Evolutionary conservation across 2,888 invertebrate species (phyloP).

Genomic region (Heterodera filipjevi): DNA sequence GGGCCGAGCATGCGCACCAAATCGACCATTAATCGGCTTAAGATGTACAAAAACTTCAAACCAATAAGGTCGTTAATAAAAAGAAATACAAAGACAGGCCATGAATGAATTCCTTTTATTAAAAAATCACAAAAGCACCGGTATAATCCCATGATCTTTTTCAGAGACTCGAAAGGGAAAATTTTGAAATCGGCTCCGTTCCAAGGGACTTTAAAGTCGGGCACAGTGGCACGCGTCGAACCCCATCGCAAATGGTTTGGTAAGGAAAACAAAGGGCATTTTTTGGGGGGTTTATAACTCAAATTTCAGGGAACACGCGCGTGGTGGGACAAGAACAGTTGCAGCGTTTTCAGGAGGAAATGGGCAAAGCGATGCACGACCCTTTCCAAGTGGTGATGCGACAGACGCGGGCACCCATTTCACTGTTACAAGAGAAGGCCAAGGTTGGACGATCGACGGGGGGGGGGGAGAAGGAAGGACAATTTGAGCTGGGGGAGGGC

Average conservation of each 20-base stretch:
- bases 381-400: slow-evolving; percentile 97
- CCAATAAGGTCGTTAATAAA: slow-evolving; percentile 75
- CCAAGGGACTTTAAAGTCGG: slow-evolving; percentile 84
- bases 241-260: slow-evolving; percentile 99
- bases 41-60: slow-evolving; percentile 98
- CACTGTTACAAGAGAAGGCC: slow-evolving; percentile 84
- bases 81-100: too few species aligned
- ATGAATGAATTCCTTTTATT: too few species aligned
- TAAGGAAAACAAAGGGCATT: slow-evolving; percentile 13
- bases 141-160: too few species aligned
- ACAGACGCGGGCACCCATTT: slow-evolving; percentile 89
- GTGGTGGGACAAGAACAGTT: slow-evolving; percentile 83
- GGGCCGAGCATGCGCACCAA: slow-evolving; percentile 71
- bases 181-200: slow-evolving; percentile 93
- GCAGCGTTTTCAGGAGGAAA: slow-evolving; percentile 79
- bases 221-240: slow-evolving; percentile 89
- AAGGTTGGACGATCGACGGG: too few species aligned
- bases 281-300: neutral
- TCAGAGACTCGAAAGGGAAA: slow-evolving; percentile 78
- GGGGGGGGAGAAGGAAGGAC: too few species aligned
- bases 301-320: slow-evolving; percentile 79
- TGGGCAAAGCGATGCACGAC: slow-evolving; percentile 89
- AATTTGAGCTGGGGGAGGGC: too few species aligned
- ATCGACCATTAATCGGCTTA: slow-evolving; percentile 89
- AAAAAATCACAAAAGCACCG: too few species aligned